A percentile compares a stretch with the other conserved stretches of the same genome.
Evolutionary conservation across 92 coral and sea anemone species (phyloP).

Genomic region (Porites evermanni): DNA sequence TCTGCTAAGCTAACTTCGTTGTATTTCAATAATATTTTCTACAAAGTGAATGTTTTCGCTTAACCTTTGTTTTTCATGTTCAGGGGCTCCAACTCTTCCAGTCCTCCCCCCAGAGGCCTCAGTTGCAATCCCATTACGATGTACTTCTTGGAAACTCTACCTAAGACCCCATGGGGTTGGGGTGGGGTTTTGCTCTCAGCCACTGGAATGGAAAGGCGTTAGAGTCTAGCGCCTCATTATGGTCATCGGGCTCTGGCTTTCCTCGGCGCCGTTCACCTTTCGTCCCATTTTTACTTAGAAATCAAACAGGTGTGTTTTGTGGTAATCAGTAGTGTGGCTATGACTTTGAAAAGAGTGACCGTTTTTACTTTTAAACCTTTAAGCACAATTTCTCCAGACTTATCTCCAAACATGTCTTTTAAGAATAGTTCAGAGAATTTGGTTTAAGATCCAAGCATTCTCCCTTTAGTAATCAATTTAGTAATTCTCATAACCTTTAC

Average conservation of each 20-base stretch:
- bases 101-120: conserved; percentile 71
- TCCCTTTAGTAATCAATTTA: too few relatives aligned
- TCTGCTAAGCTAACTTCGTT: too few relatives aligned
- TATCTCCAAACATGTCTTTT: too few relatives aligned
- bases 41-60: too few relatives aligned
- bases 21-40: too few relatives aligned
- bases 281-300: conserved; percentile 93
- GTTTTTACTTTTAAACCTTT: too few relatives aligned
- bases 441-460: too few relatives aligned
- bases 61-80: conserved; percentile 1
- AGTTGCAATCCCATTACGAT: conserved; percentile 84
- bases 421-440: too few relatives aligned
- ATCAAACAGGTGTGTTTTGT: conserved; percentile 80
- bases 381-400: too few relatives aligned
- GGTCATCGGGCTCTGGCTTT: conserved; percentile 77
- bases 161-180: conserved; percentile 85
- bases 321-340: not conserved
- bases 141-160: conserved; percentile 85
- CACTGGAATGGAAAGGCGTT: conserved; percentile 88
- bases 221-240: conserved; percentile 71
- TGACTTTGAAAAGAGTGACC: too few relatives aligned
- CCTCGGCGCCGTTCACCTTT: conserved; percentile 92
- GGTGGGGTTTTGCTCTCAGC: conserved; percentile 84
- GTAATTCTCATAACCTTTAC: too few relatives aligned
- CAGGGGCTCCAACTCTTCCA: conserved; percentile 80